Percentiles rank a stretch among this genome's conserved stretches.
These are phyloP conservation scores for Drosophila aldrichi DNA, from an alignment of 2,888 invertebrate genomes.

Conservation along the genomic window DNA sequence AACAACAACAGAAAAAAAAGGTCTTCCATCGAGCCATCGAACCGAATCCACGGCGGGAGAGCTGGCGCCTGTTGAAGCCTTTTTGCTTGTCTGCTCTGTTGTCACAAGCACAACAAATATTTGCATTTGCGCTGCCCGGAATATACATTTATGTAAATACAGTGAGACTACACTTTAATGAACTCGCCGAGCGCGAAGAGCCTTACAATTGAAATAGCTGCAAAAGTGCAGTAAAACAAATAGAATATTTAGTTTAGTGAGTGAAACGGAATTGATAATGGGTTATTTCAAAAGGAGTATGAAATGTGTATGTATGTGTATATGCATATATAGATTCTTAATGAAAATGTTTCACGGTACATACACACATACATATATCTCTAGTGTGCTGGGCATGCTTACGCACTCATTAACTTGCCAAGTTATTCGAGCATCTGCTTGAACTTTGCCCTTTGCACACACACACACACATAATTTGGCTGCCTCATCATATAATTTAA, in stretches of 20 bases:
- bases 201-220: conserved; percentile 2
- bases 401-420: conserved; percentile 27
- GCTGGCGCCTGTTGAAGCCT: conserved; percentile 38
- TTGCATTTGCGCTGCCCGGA: conserved; percentile 51
- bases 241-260: not conserved
- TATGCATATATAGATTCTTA: not conserved
- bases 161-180: conserved; percentile 8
- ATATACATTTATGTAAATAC: conserved; percentile 25
- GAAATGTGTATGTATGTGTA: not conserved
- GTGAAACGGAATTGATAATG: not conserved
- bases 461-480: conserved; percentile 13
- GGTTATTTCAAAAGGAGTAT: too few relatives aligned
- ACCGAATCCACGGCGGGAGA: conserved; percentile 11
- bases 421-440: conserved; percentile 24
- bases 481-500: conserved; percentile 56
- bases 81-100: conserved; percentile 39
- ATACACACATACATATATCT: not conserved
- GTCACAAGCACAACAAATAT: conserved; percentile 53
- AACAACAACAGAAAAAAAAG: not conserved
- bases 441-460: conserved; percentile 22
- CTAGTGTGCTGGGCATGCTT: not conserved
- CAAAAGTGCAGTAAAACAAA: not conserved
- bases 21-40: conserved; percentile 1
- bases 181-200: conserved; percentile 11
- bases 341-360: conserved; percentile 1